phyloP scores from a whole-genome alignment of 2,797 vertebrate genomes.

The Nyctibius grandis region DNA sequence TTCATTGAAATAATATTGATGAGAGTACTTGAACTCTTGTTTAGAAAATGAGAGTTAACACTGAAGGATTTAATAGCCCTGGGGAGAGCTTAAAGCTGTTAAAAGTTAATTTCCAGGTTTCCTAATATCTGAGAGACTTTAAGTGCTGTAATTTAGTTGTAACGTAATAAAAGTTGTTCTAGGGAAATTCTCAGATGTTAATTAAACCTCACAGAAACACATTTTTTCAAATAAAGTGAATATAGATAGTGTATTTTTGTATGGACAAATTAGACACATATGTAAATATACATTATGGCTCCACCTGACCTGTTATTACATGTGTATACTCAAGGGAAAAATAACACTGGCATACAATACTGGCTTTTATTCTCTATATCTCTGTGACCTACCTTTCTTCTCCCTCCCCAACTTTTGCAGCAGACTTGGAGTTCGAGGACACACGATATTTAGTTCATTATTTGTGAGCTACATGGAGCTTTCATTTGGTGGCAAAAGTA shows the following conservation, averaged over 20 bases:
- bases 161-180: conserved; percentile 8
- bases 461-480: background rate
- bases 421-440: background rate
- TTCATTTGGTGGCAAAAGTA: background rate
- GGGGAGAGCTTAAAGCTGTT: conserved; percentile 26
- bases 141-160: conserved; percentile 13
- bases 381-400: conserved; percentile 33
- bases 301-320: background rate
- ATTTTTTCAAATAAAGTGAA: no score
- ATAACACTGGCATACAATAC: background rate
- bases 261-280: background rate
- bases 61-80: conserved; percentile 13
- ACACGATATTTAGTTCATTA: background rate
- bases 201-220: conserved; percentile 8
- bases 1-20: background rate
- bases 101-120: conserved; percentile 28
- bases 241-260: background rate
- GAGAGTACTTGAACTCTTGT: background rate
- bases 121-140: background rate
- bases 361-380: background rate
- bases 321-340: background rate
- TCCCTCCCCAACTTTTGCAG: background rate
- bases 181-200: background rate
- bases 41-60: conserved; percentile 13
- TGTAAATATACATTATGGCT: background rate